phyloP scores from a whole-genome alignment of 2,797 vertebrate species.

The Adelosebastes latens region DNA sequence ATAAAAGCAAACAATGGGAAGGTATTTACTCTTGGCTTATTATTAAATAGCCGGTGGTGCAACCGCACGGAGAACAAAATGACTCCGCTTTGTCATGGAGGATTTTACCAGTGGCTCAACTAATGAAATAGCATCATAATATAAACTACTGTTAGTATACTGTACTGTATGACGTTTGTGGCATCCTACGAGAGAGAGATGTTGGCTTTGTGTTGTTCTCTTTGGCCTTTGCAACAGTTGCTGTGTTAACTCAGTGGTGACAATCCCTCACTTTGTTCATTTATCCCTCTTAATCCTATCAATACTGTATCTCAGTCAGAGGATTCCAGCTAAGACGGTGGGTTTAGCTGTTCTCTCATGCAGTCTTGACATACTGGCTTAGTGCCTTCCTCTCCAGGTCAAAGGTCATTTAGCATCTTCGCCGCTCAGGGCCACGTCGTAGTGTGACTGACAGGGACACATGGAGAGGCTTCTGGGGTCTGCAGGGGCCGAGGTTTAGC shows the following conservation, averaged over 20 bases:
- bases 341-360: conserved; percentile 4
- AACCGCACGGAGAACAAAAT: neutral
- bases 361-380: conserved; percentile 10
- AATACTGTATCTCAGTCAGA: neutral
- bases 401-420: conserved; percentile 19
- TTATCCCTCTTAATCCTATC: conserved; percentile 1
- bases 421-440: neutral
- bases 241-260: neutral
- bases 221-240: neutral
- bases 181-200: neutral
- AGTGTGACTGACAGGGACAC: conserved; percentile 39
- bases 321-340: neutral
- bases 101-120: neutral
- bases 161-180: neutral
- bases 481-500: conserved; percentile 4
- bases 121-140: neutral
- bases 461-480: conserved; percentile 11
- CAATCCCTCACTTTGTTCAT: conserved; percentile 3
- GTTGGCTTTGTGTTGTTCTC: neutral
- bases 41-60: neutral
- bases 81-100: neutral
- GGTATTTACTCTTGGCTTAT: neutral
- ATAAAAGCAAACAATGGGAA: conserved; percentile 26
- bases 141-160: neutral
- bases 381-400: conserved; percentile 12